A percentile compares a stretch with the other conserved stretches of the same genome.
These are phyloP conservation scores for Zaprionus tsacasi DNA, from an alignment of 1,140 invertebrate genomes.

Conservation along the genomic window DNA sequence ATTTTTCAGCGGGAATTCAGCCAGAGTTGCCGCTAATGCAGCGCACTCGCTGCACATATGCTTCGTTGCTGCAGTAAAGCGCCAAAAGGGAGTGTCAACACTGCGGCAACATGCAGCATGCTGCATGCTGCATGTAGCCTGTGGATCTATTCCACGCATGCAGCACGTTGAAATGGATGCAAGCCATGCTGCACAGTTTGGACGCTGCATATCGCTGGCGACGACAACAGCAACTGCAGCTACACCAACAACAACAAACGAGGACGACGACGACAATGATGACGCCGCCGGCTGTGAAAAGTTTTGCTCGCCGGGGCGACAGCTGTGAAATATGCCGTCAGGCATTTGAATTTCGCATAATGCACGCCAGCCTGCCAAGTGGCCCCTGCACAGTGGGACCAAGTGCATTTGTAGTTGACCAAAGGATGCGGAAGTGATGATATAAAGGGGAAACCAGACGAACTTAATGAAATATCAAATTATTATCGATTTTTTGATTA, in stretches of 20 bases:
- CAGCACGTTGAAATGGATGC: slow-evolving; percentile 26
- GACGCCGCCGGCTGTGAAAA: slow-evolving; percentile 62
- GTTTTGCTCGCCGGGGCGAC: slow-evolving; percentile 73
- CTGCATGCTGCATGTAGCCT: neutral
- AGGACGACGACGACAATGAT: slow-evolving; percentile 38
- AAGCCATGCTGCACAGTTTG: slow-evolving; percentile 5
- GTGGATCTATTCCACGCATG: slow-evolving; percentile 23
- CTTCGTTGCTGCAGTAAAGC: slow-evolving; percentile 56
- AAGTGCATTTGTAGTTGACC: neutral
- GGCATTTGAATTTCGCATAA: slow-evolving; percentile 82
- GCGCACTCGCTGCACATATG: slow-evolving; percentile 51
- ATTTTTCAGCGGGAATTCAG: slow-evolving; percentile 52
- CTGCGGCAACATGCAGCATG: slow-evolving; percentile 5
- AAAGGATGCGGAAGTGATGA: neutral
- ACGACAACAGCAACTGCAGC: slow-evolving; percentile 22
- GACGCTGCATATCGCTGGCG: slow-evolving; percentile 26
- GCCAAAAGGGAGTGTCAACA: slow-evolving; percentile 71
- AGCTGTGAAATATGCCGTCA: slow-evolving; percentile 82
- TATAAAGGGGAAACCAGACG: neutral
- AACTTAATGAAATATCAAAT: neutral
- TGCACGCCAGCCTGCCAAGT: slow-evolving; percentile 74
- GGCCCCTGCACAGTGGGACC: slow-evolving; percentile 51
- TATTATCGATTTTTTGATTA: no score
- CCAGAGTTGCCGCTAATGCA: slow-evolving; percentile 54
- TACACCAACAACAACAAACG: slow-evolving; percentile 4